Evolutionary conservation across 2,113 vertebrate species (phyloP), one percentile per base, ranked within the genome.

Genomic region (Sinocyclocheilus maitianheensis): DNA sequence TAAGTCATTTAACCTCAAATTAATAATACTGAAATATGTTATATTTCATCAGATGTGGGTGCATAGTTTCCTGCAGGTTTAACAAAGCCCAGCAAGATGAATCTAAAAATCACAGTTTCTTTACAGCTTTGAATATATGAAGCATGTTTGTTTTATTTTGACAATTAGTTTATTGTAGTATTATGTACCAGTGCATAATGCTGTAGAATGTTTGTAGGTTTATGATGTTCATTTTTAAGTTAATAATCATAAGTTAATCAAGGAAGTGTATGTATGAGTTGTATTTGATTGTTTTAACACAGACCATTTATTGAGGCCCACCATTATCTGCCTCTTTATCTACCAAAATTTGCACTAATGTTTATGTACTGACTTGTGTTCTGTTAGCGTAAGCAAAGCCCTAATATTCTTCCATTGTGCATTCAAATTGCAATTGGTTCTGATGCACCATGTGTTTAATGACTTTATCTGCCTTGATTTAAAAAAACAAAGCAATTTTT

Each of bases 211-310:
- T 30, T 79, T 77, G 14, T 65, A 5, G 55, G 75, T 71, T 75
- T 65, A 13, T 20, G 43, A 40, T 40, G 40, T 40, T 81, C 58
- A 46, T 72, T 84, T 51, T 87, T 87, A 75, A 85, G 37, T 72
- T 83, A 60, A 81, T 22, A 85, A 88, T 85, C 37, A 60, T 20
- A 71, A 20, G 37, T 48, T 81, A 82, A 82, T 85, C 24, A 20
- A 55, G 22, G 55, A 81, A 20, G 30, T 60, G 3, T 69, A 77
- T 69, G 4, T 74, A 43, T 69, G 24, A 71, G 34, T 83, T 88
- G 4, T 78, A 18, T 63, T 16, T 77, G 30, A 67, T 77, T 60
- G 13, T 30, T 82, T 81, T 60, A 53, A n/a, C n/a, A 40, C 12
- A 40, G 53, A 30, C 11, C 60, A 67, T n/a, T 84, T 60, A 10